Evolutionary conservation across 2,888 invertebrate species (phyloP).

Genomic region (Lepidocyrtoides sp.): DNA sequence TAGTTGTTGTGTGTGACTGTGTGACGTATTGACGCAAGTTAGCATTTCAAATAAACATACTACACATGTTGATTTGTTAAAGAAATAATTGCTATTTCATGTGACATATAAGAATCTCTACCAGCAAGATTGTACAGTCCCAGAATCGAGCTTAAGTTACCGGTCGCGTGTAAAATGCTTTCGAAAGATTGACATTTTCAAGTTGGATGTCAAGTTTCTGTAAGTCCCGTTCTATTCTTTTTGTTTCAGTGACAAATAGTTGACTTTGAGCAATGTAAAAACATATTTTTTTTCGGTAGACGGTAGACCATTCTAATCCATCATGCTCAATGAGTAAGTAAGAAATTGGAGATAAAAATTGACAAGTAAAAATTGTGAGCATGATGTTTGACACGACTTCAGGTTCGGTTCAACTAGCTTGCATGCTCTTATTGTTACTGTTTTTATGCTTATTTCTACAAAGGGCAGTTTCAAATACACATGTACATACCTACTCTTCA

Average conservation of each 20-base stretch:
- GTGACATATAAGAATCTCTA: too few species aligned
- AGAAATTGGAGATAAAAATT: constrained; percentile 67
- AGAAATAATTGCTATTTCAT: too few species aligned
- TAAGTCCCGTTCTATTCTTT: constrained; percentile 54
- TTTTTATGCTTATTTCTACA: too few species aligned
- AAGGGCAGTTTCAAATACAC: too few species aligned
- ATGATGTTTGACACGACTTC: constrained; percentile 18
- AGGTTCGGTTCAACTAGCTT: not conserved
- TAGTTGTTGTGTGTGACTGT: too few species aligned
- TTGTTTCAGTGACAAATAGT: constrained; percentile 45
- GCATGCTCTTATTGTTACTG: constrained; percentile 27
- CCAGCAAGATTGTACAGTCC: too few species aligned
- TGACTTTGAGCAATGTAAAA: constrained; percentile 23
- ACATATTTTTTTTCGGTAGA: constrained; percentile 39
- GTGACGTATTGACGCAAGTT: too few species aligned
- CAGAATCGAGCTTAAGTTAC: too few species aligned
- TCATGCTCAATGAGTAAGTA: constrained; percentile 71
- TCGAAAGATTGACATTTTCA: constrained; percentile 40
- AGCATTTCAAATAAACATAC: too few species aligned
- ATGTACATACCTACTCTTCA: too few species aligned
- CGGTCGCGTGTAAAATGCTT: not conserved
- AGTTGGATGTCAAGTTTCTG: constrained; percentile 7
- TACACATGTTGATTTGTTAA: too few species aligned
- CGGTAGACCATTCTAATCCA: constrained; percentile 63
- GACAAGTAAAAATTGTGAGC: constrained; percentile 60